Conservation (phyloP, 1,140 invertebrate genomes). For the Drosophila lini region DNA sequence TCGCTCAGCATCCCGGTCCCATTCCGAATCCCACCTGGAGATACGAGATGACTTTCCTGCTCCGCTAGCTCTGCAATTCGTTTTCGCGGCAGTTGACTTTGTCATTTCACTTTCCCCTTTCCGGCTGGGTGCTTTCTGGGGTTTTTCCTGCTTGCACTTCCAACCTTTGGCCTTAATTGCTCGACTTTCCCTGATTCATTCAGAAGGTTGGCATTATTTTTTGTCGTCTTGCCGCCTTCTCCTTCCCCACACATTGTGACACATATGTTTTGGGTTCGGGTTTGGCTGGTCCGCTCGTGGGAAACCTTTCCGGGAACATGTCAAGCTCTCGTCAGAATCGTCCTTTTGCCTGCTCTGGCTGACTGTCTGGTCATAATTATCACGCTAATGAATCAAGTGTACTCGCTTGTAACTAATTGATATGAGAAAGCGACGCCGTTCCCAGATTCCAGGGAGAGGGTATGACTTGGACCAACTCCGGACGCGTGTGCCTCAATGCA, state of each 20-base stretch:
- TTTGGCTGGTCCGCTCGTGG: constrained; percentile 45
- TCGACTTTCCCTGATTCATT: constrained; percentile 27
- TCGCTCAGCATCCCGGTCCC: constrained; percentile 13
- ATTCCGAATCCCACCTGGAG: constrained; percentile 50
- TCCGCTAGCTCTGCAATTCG: constrained; percentile 67
- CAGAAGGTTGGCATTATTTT: constrained; percentile 63
- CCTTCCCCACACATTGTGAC: constrained; percentile 37
- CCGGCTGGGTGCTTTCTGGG: constrained; percentile 1
- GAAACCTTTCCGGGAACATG: constrained; percentile 58
- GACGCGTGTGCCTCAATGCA: constrained; percentile 29
- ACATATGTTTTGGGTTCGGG: constrained; percentile 35
- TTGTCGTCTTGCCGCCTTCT: background rate
- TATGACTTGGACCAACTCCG: constrained; percentile 17
- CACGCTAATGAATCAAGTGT: constrained; percentile 81
- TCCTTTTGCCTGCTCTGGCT: constrained; percentile 30
- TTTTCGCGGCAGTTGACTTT: constrained; percentile 76
- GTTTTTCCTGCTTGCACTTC: constrained; percentile 21
- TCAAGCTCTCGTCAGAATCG: constrained; percentile 51
- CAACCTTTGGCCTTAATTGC: constrained; percentile 47
- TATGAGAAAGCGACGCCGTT: constrained; percentile 70
- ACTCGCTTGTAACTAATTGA: constrained; percentile 80
- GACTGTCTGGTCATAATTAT: constrained; percentile 69
- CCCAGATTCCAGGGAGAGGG: constrained; percentile 31
- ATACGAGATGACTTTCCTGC: constrained; percentile 66
- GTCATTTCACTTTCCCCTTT: constrained; percentile 37